Evolutionary conservation across 2,113 vertebrate species (phyloP).

Genomic region (Brachypodius melanocephalos): DNA sequence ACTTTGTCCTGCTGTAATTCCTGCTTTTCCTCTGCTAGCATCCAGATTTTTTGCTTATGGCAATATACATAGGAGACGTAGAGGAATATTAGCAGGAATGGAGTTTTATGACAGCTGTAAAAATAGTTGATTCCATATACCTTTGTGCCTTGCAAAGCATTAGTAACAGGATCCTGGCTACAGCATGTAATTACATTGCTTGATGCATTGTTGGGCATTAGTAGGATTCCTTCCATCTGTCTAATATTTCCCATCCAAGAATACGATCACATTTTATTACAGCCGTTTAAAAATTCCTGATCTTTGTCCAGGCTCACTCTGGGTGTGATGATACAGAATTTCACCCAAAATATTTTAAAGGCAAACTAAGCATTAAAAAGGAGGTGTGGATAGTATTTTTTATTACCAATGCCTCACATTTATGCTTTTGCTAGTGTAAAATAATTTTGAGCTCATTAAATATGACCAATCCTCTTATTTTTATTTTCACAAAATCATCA

Average conservation of each 20-base stretch:
- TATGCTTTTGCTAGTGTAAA: background rate
- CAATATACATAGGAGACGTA: background rate
- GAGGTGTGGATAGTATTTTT: background rate
- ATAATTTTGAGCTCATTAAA: background rate
- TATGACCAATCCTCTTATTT: background rate
- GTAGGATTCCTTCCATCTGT: slow-evolving; percentile 59
- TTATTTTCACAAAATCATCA: background rate
- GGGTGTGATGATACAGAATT: slow-evolving; percentile 1
- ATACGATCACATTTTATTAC: slow-evolving; percentile 33
- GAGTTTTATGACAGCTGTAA: slow-evolving; percentile 34
- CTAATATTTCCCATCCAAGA: slow-evolving; percentile 34
- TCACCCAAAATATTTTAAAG: slow-evolving; percentile 1
- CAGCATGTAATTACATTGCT: slow-evolving; percentile 28
- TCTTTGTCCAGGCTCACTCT: slow-evolving; percentile 4
- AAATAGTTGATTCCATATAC: slow-evolving; percentile 23
- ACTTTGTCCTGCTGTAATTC: background rate
- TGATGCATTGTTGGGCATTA: slow-evolving; percentile 41
- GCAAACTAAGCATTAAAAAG: background rate
- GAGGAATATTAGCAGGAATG: background rate
- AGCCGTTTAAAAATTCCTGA: slow-evolving; percentile 8
- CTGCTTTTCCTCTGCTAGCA: background rate
- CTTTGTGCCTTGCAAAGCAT: slow-evolving; percentile 22
- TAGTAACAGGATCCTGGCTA: slow-evolving; percentile 37
- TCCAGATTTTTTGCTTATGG: background rate
- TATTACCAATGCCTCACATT: background rate